Evolutionary conservation across 1,140 invertebrate genomes (phyloP).

Genomic region (Coenobita brevimanus): DNA sequence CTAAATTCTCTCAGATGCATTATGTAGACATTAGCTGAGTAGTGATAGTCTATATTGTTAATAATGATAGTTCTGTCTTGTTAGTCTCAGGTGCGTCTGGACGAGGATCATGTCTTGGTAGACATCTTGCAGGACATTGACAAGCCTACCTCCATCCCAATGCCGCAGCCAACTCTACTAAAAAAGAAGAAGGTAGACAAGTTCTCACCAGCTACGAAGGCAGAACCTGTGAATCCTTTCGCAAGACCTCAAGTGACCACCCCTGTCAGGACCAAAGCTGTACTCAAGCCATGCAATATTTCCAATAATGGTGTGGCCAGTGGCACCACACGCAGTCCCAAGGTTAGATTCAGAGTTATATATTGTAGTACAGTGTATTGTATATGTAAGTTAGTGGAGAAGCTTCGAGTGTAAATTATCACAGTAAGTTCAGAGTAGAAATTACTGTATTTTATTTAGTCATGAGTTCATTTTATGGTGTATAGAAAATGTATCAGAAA

Average conservation of each 20-base stretch:
- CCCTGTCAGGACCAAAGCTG: conserved; percentile 14
- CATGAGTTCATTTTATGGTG: no score
- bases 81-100: conserved; percentile 46
- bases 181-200: conserved; percentile 40
- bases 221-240: conserved; percentile 48
- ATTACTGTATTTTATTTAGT: no score
- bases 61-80: neutral
- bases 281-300: conserved; percentile 11
- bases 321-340: no score
- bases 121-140: conserved; percentile 56
- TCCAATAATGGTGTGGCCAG: neutral
- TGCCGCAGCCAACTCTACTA: conserved; percentile 53
- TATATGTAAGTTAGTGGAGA: neutral
- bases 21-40: no score
- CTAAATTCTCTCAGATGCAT: no score
- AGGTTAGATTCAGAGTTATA: conserved; percentile 22
- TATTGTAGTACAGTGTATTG: neutral
- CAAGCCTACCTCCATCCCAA: neutral
- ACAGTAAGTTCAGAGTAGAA: no score
- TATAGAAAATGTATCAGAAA: no score
- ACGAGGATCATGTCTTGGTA: conserved; percentile 51
- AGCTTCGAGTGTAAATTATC: no score
- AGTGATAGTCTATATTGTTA: no score
- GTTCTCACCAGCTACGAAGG: neutral
- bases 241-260: conserved; percentile 27